Evolutionary conservation across 2,113 vertebrate genomes (phyloP).

Genomic region (Sturnira hondurensis): DNA sequence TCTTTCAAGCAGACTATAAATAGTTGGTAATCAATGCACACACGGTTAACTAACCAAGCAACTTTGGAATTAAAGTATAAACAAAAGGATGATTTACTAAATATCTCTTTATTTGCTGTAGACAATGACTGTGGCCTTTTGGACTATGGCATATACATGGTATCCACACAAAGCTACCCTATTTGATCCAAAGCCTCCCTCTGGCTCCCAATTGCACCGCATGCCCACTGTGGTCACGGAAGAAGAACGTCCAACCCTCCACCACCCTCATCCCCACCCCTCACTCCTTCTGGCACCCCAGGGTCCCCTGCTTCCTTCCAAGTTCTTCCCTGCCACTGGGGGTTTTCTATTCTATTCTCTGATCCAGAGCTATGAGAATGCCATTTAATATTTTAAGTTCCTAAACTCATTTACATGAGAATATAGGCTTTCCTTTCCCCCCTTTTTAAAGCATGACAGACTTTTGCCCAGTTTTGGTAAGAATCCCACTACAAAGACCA

Average conservation of each 20-base stretch:
- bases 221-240: background rate
- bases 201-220: background rate
- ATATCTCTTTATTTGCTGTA: conserved; percentile 45
- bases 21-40: background rate
- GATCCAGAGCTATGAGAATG: background rate
- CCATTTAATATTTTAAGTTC: background rate
- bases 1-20: background rate
- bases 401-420: background rate
- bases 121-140: conserved; percentile 7
- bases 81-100: conserved; percentile 54
- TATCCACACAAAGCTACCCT: background rate
- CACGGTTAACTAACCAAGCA: conserved; percentile 37
- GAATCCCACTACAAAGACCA: background rate
- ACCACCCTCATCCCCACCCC: background rate
- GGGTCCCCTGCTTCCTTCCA: background rate
- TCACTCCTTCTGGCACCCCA: rapidly evolving
- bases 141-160: background rate
- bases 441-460: background rate
- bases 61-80: conserved; percentile 31
- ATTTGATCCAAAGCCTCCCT: background rate
- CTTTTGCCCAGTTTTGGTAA: background rate
- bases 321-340: background rate
- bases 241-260: background rate
- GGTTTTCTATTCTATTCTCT: background rate
- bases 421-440: background rate